A percentile compares a stretch with the other conserved stretches of the same genome.
Evolutionary conservation across 2,113 vertebrate species (phyloP).

Genomic region (Varanus salvator): DNA sequence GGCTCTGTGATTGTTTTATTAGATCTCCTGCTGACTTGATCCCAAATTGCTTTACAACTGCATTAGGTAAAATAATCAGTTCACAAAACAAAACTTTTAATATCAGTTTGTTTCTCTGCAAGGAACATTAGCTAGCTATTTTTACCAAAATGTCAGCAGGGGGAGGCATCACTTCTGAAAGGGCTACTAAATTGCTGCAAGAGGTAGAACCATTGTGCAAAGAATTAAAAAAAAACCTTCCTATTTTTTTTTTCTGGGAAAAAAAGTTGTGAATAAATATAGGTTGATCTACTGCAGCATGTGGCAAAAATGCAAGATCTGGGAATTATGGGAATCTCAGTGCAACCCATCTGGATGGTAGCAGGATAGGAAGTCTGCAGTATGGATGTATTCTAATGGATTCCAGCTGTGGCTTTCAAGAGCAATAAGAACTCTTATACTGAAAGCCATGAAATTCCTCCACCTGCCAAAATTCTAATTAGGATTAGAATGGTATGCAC

Average conservation of each 20-base stretch:
- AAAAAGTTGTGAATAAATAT: background rate
- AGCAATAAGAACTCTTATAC: background rate
- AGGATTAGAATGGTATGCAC: background rate
- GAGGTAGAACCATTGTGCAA: background rate
- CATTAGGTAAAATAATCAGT: background rate
- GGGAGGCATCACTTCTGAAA: conserved; percentile 2
- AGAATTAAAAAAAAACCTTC: accelerated
- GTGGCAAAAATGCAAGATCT: background rate
- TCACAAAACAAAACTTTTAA: background rate
- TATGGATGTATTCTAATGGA: background rate
- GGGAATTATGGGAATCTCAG: too few species aligned
- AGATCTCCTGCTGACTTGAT: conserved; percentile 5
- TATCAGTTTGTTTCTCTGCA: conserved; percentile 15
- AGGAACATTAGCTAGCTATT: background rate
- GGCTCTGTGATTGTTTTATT: background rate
- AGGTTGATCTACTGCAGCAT: background rate
- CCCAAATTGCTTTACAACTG: conserved; percentile 2
- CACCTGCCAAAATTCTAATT: background rate
- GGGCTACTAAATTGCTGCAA: conserved; percentile 12
- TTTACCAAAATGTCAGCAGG: background rate
- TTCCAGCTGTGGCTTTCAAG: background rate
- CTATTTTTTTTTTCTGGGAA: background rate
- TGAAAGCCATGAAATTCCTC: background rate
- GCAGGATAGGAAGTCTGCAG: too few species aligned
- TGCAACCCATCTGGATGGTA: too few species aligned